Base-by-base conservation (phyloP, 2,113 vertebrate genomes). In the Podocnemis expansa region DNA sequence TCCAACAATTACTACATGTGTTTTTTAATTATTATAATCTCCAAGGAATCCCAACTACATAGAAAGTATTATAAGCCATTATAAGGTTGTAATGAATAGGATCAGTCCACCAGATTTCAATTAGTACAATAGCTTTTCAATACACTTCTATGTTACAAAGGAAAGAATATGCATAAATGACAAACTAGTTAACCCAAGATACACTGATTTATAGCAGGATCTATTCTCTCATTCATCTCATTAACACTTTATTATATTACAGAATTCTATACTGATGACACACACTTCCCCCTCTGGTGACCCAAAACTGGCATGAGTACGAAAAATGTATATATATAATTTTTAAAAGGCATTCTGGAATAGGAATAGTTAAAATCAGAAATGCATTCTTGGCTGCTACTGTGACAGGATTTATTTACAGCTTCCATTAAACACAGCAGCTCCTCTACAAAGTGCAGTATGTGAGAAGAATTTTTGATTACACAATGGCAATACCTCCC, bases 401-500 rank as follows among this genome's bases (percentile, higher is more conserved):
- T 95, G 96, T 96, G 97, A 96, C 97, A 97, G 95, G 96, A 97
- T 97, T 97, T 96, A 97, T 96, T 97, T 97, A 96, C 96, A 97
- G 95, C 95, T 96, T 96, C 95, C 92, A 95, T 97, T 98, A 97
- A 98, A 97, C 97, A 97, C 97, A 97, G 97, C 97, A 96, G 97
- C 98, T 97, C 97, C 97, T 97, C 97, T 97, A 97, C 97, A 98
- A 97, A 97, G 96, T 97, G 96, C 97, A 98, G 97, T 97, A 98
- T 97, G 98, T 98, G 98, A 98, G 98, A 98, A 98, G 98, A 98
- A 98, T 98, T 95, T 97, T 97, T 98, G 98, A 98, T 98, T 98
- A 98, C 97, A 98, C 98, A 98, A 97, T 97, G 97, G 95, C 97
- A 96, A 95, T 95, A 87, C 95, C 86, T 96, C 93, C 89, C 97